Conservation (phyloP, 2,797 vertebrate species). For the Acanthis flammea region DNA sequence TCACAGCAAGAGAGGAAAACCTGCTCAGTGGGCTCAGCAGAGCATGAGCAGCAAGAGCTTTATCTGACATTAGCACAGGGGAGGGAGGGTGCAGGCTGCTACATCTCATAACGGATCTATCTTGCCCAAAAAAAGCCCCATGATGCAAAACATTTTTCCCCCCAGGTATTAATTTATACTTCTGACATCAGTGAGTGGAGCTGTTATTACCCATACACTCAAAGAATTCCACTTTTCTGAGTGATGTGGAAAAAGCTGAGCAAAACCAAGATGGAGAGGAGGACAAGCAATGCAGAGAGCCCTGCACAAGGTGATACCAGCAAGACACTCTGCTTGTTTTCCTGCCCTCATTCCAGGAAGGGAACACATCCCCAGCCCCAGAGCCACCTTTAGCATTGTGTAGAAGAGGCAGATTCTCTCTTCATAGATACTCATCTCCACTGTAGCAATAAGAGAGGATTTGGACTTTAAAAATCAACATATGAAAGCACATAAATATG, state of each 20-base stretch:
- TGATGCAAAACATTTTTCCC: neutral
- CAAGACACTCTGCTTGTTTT: neutral
- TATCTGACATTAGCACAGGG: neutral
- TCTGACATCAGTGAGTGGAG: neutral
- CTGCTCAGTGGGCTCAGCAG: neutral
- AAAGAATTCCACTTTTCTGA: neutral
- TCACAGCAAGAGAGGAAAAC: neutral
- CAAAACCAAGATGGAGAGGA: neutral
- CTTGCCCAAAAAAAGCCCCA: neutral
- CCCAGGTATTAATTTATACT: neutral
- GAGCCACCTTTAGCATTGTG: neutral
- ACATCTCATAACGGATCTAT: neutral
- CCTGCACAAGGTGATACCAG: neutral
- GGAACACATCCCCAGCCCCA: accelerated
- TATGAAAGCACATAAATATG: neutral
- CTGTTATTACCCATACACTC: neutral
- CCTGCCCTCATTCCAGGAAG: neutral
- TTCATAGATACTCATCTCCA: neutral
- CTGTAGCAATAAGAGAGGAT: neutral
- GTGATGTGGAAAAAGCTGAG: neutral
- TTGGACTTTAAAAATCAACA: neutral
- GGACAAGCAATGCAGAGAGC: neutral
- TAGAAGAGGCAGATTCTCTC: neutral
- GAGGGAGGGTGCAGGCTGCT: neutral
- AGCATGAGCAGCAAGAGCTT: neutral